Base-by-base conservation (phyloP, 2,797 vertebrate species). In the Pyrocephalus nanus region DNA sequence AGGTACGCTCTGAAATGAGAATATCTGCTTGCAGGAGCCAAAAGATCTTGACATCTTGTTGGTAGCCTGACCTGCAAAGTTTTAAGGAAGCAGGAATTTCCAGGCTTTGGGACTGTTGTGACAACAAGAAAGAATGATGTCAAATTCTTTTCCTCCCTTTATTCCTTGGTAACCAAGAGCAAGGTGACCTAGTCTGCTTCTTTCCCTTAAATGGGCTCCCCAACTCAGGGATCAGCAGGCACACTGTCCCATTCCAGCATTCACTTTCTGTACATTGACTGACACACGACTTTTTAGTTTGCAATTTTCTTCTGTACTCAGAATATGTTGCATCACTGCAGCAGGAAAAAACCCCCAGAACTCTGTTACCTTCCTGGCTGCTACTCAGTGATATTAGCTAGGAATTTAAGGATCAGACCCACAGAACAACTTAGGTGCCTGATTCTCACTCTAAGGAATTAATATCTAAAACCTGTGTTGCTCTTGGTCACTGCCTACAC, bases 71-170 rank as follows among this genome's bases (percentile, higher is more conserved):
- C 81, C 84, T 90, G 87, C 43, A 60, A 84, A 88, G 47, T 81
- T 90, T 88, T 86, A 95, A 88, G 79, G 69, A 75, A 83, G 89
- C 66, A 91, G 81, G 85, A 88, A 75, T 81, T 92, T 65, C 69
- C 82, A 96, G 82, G 73, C 47, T 90, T 74, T 88, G 51, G 67
- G 67, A 89, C 29, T 76, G 50, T 51, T 86, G 54, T 54, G 77
- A 71, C 67, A 92, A 85, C 2, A 76, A 72, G 26, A 66, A 88
- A 40, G 43, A 90, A 72, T 4, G 8, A 81, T 43, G 30, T 48
- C 23, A 67, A 86, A 79, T 85, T 60, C 19, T 72, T 45, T 84
- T 88, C 23, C 67, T 92, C 74, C 60, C 27, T 73, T 61, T 71
- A 43, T 64, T 84, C 22, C 48, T 38, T 50, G 23, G 29, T 82